Conservation (phyloP, 2,113 vertebrate species). For the Engraulis encrasicolus region DNA sequence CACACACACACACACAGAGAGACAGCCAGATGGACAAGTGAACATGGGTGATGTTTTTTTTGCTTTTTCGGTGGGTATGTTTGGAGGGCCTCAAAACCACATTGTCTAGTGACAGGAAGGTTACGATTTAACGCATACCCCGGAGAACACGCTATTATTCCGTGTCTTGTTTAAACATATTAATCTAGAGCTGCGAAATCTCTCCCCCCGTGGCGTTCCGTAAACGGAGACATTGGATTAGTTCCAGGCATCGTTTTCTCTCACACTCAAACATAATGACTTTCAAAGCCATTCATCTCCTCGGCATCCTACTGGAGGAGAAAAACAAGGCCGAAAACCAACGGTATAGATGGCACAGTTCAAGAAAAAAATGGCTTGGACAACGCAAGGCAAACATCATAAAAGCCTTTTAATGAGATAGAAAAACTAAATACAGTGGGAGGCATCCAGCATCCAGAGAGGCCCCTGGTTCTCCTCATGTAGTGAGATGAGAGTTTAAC, state of each 20-base stretch:
- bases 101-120: background rate
- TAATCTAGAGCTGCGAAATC: conserved; percentile 45
- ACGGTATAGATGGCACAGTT: background rate
- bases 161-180: background rate
- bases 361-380: conserved; percentile 5
- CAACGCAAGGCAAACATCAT: background rate
- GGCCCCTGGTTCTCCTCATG: conserved; percentile 2
- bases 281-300: conserved; percentile 5
- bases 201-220: conserved; percentile 51
- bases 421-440: background rate
- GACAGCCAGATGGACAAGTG: background rate
- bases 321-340: background rate
- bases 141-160: background rate
- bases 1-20: background rate
- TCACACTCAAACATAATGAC: conserved; percentile 22
- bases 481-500: background rate
- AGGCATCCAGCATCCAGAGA: background rate
- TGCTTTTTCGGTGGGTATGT: background rate
- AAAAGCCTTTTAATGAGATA: conserved; percentile 11
- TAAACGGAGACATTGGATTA: conserved; percentile 65
- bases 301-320: conserved; percentile 46
- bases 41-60: background rate
- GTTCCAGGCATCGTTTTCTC: conserved; percentile 59
- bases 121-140: background rate
- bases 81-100: background rate